phyloP scores from a whole-genome alignment of 1,140 invertebrate genomes.

The Diorhabda elongata region DNA sequence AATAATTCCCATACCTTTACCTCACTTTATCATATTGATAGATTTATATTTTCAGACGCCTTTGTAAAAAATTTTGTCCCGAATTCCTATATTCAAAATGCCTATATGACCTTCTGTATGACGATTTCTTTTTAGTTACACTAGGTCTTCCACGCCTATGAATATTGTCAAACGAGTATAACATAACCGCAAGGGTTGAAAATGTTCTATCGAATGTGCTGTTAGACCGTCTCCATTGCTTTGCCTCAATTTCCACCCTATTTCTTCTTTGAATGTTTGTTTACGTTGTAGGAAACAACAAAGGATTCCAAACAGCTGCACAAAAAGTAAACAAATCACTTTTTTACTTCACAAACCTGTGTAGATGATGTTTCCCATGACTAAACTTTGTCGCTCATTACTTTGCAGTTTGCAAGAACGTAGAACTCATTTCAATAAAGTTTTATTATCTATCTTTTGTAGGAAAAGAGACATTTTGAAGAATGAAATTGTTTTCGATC shows the following conservation, averaged over 20 bases:
- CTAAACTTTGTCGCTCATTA: background rate
- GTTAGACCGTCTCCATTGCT: slow-evolving; percentile 35
- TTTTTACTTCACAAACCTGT: background rate
- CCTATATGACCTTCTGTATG: background rate
- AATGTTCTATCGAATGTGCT: slow-evolving; percentile 29
- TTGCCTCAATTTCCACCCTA: slow-evolving; percentile 31
- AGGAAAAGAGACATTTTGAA: too few species aligned
- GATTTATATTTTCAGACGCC: too few species aligned
- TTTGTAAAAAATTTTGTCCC: too few species aligned
- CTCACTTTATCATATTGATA: too few species aligned
- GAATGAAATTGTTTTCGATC: too few species aligned
- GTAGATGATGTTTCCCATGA: background rate
- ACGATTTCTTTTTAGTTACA: background rate
- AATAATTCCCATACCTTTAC: too few species aligned
- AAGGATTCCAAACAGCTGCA: slow-evolving; percentile 11
- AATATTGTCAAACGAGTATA: slow-evolving; percentile 11
- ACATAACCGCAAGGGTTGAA: slow-evolving; percentile 35
- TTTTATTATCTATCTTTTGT: too few species aligned
- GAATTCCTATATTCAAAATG: background rate
- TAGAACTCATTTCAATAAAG: background rate
- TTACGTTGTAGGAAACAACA: slow-evolving; percentile 13
- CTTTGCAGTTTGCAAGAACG: slow-evolving; percentile 4
- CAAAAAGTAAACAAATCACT: slow-evolving; percentile 6
- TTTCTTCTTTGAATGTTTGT: slow-evolving; percentile 22
- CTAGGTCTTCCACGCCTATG: slow-evolving; percentile 10